A percentile compares a stretch with the other conserved stretches of the same genome.
These are phyloP conservation scores for Halotydeus destructor DNA, from an alignment of 1,140 invertebrate genomes.

Conservation along the genomic window DNA sequence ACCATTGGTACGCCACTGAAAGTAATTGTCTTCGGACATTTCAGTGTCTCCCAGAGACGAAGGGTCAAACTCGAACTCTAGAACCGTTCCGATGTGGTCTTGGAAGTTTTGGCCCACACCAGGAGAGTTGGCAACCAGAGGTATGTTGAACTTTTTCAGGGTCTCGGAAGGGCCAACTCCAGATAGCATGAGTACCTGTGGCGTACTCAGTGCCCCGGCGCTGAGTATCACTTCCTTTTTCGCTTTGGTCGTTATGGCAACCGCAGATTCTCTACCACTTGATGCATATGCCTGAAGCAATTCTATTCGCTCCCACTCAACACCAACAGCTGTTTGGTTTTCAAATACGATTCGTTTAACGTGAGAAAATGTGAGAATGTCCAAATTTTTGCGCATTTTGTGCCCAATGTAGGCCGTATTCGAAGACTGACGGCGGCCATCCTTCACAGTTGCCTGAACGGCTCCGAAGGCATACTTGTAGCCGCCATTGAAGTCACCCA, in stretches of 20 bases:
- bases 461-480: too few species aligned
- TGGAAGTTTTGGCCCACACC: slow-evolving; percentile 64
- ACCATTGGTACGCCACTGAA: too few species aligned
- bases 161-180: slow-evolving; percentile 45
- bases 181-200: slow-evolving; percentile 4
- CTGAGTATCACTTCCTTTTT: slow-evolving; percentile 13
- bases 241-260: slow-evolving; percentile 34
- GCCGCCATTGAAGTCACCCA: too few species aligned
- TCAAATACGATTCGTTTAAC: slow-evolving; percentile 12
- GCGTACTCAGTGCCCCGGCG: slow-evolving; percentile 9
- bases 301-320: slow-evolving; percentile 37
- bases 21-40: too few species aligned
- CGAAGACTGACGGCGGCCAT: too few species aligned
- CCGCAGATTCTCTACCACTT: slow-evolving; percentile 37
- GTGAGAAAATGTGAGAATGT: slow-evolving; percentile 10
- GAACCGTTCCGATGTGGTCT: slow-evolving; percentile 37
- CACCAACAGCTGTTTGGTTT: slow-evolving; percentile 44
- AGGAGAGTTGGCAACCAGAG: slow-evolving; percentile 41
- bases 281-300: slow-evolving; percentile 48
- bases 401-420: too few species aligned
- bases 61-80: too few species aligned
- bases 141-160: slow-evolving; percentile 37
- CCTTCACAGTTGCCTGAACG: too few species aligned
- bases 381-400: slow-evolving; percentile 11
- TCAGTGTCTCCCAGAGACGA: too few species aligned